Conservation (phyloP, 2,888 invertebrate species). For the Heteromurus nitidus region DNA sequence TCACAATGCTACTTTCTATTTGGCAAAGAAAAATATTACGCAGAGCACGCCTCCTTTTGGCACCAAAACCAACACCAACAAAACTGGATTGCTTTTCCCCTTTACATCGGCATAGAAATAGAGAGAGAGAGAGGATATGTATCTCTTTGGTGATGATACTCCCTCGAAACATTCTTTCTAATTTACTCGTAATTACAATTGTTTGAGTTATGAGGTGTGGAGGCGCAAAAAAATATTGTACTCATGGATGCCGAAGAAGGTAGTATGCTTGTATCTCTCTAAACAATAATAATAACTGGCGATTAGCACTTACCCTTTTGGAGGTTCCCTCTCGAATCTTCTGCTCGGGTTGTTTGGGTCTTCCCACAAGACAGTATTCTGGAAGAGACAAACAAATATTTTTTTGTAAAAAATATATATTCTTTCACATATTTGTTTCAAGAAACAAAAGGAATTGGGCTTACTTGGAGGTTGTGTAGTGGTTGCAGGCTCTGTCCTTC, state of each 20-base stretch:
- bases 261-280: no score
- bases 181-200: constrained; percentile 15
- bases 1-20: constrained; percentile 23
- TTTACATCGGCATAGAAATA: not conserved
- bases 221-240: not conserved
- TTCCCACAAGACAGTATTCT: constrained; percentile 89
- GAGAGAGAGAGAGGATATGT: not conserved
- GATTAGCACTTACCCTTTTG: constrained; percentile 82
- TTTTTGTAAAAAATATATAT: not conserved
- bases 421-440: no score
- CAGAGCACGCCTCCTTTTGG: constrained; percentile 53
- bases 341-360: constrained; percentile 88
- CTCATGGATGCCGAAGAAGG: no score
- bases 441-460: constrained; percentile 59
- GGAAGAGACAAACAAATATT: constrained; percentile 74
- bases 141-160: not conserved
- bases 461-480: constrained; percentile 78
- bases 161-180: constrained; percentile 1
- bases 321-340: constrained; percentile 90
- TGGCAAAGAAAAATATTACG: constrained; percentile 33
- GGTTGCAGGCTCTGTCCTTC: constrained; percentile 75
- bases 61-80: not conserved
- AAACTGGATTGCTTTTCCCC: not conserved
- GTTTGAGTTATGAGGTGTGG: constrained; percentile 7
- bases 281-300: no score